Evolutionary conservation across 92 coral and sea anemone genomes (phyloP).

Genomic region (Zoanthus gigantus): DNA sequence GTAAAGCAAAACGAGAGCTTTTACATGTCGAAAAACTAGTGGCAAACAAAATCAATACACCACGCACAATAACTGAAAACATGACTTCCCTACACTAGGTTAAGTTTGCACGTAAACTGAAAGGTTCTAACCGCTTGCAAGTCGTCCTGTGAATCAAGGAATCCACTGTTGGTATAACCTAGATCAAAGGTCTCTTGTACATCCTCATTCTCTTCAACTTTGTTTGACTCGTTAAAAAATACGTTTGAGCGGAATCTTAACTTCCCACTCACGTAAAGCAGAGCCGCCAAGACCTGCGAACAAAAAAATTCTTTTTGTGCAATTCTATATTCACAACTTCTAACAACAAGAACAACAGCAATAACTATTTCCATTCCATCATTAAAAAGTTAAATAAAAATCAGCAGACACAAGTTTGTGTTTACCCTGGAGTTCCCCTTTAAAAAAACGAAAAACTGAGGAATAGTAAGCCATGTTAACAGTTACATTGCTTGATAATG

Average conservation of each 20-base stretch:
- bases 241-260: conserved; percentile 8
- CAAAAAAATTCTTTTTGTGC: background rate
- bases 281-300: conserved; percentile 50
- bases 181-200: conserved; percentile 44
- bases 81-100: background rate
- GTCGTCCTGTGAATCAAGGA: conserved; percentile 10
- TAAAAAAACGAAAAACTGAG: too few relatives aligned
- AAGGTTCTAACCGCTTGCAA: conserved; percentile 44
- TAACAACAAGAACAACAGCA: background rate
- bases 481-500: too few relatives aligned
- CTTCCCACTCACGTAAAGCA: conserved; percentile 47
- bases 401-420: too few relatives aligned
- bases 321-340: background rate
- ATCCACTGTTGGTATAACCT: conserved; percentile 50
- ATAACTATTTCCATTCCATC: too few relatives aligned
- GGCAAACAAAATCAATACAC: too few relatives aligned
- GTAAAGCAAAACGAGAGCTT: too few relatives aligned
- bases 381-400: too few relatives aligned
- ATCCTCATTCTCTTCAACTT: conserved; percentile 70
- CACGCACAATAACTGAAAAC: background rate
- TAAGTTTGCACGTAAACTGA: background rate
- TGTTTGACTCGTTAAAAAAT: conserved; percentile 22
- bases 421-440: too few relatives aligned
- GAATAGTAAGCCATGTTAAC: too few relatives aligned
- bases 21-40: too few relatives aligned